These are phyloP conservation scores for Tenebrio molitor DNA, from an alignment of 1,140 invertebrate species.

Conservation along the genomic window DNA sequence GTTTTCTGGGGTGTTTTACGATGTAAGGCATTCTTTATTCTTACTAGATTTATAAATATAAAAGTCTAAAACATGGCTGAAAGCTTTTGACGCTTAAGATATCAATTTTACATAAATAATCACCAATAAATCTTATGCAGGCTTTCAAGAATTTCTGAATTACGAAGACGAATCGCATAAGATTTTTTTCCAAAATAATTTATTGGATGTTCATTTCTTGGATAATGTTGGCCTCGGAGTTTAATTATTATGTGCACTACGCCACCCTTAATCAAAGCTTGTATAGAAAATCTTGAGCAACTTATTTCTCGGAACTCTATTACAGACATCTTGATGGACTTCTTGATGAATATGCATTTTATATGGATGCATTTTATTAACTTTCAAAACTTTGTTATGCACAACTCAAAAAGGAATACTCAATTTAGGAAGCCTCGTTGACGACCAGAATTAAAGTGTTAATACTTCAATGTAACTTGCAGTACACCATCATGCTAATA, in stretches of 20 bases:
- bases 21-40: neutral
- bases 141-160: no score
- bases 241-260: no score
- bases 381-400: constrained; percentile 5
- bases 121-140: no score
- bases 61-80: neutral
- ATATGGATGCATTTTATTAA: no score
- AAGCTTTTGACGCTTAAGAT: neutral
- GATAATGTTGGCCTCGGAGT: no score
- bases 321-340: neutral
- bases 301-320: constrained; percentile 4
- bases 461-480: neutral
- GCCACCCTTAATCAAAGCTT: neutral
- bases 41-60: constrained; percentile 17
- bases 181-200: no score
- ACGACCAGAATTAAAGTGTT: constrained; percentile 24
- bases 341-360: constrained; percentile 21
- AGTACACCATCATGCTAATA: neutral
- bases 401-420: neutral
- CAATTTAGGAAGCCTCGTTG: constrained; percentile 18
- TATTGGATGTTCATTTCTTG: no score
- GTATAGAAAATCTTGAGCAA: constrained; percentile 4
- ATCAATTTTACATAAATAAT: neutral
- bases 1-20: constrained; percentile 13
- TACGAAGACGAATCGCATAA: no score